Evolutionary conservation across 2,113 vertebrate species (phyloP).

Genomic region (Nerophis lumbriciformis): DNA sequence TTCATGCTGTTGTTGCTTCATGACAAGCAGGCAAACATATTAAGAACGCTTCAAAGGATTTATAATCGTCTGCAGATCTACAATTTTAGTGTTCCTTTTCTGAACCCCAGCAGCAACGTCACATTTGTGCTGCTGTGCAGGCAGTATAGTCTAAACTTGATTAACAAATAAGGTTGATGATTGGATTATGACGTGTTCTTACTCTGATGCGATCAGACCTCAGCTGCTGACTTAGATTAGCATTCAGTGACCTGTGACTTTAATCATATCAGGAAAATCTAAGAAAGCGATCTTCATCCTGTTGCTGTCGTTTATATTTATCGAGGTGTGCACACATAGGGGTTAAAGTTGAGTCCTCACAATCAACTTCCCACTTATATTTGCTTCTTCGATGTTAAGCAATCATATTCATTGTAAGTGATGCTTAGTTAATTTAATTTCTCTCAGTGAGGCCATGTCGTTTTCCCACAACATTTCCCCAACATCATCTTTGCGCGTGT

Average conservation of each 20-base stretch:
- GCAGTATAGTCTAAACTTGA: constrained; percentile 5
- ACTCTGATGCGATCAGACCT: constrained; percentile 17
- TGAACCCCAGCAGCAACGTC: background rate
- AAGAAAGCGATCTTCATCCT: constrained; percentile 5
- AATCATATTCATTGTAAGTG: too few relatives aligned
- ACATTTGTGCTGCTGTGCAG: background rate
- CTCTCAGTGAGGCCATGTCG: too few relatives aligned
- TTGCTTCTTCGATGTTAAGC: constrained; percentile 37
- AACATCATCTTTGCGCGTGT: too few relatives aligned
- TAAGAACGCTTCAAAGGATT: background rate
- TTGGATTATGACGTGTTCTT: constrained; percentile 16
- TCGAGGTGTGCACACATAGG: background rate
- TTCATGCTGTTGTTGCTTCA: background rate
- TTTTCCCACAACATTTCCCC: too few relatives aligned
- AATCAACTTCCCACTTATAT: constrained; percentile 11
- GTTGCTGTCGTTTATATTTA: constrained; percentile 11
- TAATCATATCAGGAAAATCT: constrained; percentile 33
- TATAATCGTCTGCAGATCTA: background rate
- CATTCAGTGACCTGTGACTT: constrained; percentile 15
- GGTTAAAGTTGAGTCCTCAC: background rate
- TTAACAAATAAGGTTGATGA: constrained; percentile 3
- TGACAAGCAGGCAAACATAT: background rate
- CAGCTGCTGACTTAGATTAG: constrained; percentile 14
- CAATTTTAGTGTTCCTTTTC: background rate
- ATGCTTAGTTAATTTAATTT: too few relatives aligned